Evolutionary conservation across 2,888 invertebrate genomes (phyloP), one percentile per base, ranked within the genome.

Genomic region (Athetis lepigone): DNA sequence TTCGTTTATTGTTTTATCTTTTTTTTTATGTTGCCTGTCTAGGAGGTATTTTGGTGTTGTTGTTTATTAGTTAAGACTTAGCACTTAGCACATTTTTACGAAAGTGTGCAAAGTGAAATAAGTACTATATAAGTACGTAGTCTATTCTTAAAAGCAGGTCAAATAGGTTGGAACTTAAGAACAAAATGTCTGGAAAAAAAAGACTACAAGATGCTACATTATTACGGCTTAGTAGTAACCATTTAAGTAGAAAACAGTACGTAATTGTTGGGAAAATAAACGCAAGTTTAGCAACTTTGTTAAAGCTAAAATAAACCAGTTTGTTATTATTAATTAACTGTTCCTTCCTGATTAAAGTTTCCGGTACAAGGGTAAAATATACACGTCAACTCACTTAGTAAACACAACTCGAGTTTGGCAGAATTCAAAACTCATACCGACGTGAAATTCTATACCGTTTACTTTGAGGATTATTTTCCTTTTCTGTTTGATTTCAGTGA

Each of bases 301-400:
- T 60, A 19, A 27, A 67, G 54, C 37, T 47, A 49, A 73, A 73
- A 73, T 58, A 47, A 58, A 67, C 47, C 73, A 63, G 68, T 75
- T 75, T 69, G 69, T 70, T 74, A 71, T 77, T 74, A 75, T 79
- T 76, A 77, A 80, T 78, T 77, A 77, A 75, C 68, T 70, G 65
- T 72, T 71, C 52, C 66, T 69, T 61, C 54, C 49, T 67, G 59
- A 74, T 81, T 68, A 75, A 75, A 75, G 75, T 79, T 72, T 29
- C 52, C 70, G 64, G 70, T 42, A 62, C 55, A 56, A 68, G 61
- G 46, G 66, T 56, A 58, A 63, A n/a, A 68, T 68, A 54, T 47
- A 63, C 69, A 52, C 64, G 60, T 72, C 71, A 67, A 77, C 77
- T 64, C 51, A 52, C 64, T 77, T 37, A 39, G 59, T 58, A 49